Base-by-base conservation (phyloP, 2,888 invertebrate genomes). In the Erannis defoliaria region DNA sequence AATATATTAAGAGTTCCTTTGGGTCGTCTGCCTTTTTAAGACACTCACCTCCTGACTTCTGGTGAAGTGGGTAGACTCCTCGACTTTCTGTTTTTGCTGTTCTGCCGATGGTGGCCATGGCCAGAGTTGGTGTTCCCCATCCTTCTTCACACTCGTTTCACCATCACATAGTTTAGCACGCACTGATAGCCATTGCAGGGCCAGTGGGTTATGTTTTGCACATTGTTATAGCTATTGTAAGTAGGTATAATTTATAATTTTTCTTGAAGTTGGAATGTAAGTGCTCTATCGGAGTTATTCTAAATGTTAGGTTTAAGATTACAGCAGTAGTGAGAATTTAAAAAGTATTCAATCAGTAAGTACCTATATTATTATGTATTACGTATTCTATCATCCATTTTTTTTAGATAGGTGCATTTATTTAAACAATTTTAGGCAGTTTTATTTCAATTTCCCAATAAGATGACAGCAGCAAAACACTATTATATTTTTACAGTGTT, bases 21-120 rank as follows among this genome's bases (percentile, higher is more conserved):
- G n/a, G n/a, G n/a, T n/a, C n/a, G 18, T 38, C 18, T 16, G 3
- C 10, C 14, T 9, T 16, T 5, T 14, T 1, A 14, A 26, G 4
- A 5, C 14, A 72, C 81, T 64, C 95, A 96, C 96, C 96, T 95
- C 87, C 95, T 92, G 65, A 95, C 95, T 94, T 96, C 96, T 75
- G 96, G 96, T 57, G 97, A 97, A 70, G 96, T 97, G 64, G 97
- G 97, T 81, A 97, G 91, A 86, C 97, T 97, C 81, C 96, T 92
- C 48, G 94, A 95, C 80, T 95, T 95, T 74, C 94, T 90, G 80
- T 82, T 93, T 74, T 93, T 92, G 74, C 88, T 84, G 78, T 89
- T 81, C 66, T 89, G 88, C 57, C 88, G 84, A 46, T 85, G 79
- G 51, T 89, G 87, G 2, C 90, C 89, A 55, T 88, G 88, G 1